Evolutionary conservation across 2,888 invertebrate species (phyloP).

Genomic region (Chaitophorus viminalis): DNA sequence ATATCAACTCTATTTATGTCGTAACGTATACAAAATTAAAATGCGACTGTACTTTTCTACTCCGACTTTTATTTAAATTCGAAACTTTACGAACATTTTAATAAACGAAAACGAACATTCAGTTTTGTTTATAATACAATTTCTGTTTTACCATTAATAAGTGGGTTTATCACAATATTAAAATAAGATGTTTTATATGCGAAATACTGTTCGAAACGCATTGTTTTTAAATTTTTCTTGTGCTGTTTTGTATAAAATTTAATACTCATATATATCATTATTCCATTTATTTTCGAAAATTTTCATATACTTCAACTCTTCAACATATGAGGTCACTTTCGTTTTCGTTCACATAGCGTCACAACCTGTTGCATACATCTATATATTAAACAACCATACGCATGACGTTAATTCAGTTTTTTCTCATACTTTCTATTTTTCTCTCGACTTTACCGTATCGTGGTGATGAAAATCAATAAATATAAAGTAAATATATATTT

Average conservation of each 20-base stretch:
- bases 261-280: background rate
- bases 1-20: no score
- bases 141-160: no score
- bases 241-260: background rate
- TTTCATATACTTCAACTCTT: background rate
- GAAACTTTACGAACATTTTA: no score
- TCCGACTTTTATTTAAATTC: no score
- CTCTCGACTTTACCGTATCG: background rate
- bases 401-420: background rate
- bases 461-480: background rate
- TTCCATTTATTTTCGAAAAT: background rate
- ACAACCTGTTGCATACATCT: background rate
- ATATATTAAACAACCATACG: background rate
- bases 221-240: background rate
- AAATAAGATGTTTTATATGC: background rate
- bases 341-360: background rate
- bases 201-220: background rate
- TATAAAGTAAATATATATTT: no score
- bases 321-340: background rate
- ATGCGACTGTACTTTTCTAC: no score
- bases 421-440: constrained; percentile 14
- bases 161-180: no score
- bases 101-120: no score
- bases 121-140: no score
- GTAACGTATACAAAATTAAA: no score